Percentiles rank a stretch among this genome's conserved stretches.
Evolutionary conservation across 2,888 invertebrate species (phyloP).

Genomic region (Torymus auratus): DNA sequence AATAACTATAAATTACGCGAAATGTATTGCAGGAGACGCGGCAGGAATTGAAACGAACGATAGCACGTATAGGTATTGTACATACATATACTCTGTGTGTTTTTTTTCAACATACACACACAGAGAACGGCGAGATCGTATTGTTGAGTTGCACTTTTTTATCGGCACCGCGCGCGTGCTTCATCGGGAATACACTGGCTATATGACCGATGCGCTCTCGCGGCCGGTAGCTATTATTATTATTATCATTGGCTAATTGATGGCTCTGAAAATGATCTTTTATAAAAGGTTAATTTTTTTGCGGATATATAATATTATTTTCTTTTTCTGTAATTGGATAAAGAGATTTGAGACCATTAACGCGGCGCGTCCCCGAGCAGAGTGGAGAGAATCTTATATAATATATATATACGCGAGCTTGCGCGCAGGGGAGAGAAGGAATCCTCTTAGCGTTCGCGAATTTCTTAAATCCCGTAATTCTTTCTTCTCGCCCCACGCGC

Average conservation of each 20-base stretch:
- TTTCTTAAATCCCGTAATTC: constrained; percentile 50
- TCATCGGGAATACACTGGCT: neutral
- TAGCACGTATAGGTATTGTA: neutral
- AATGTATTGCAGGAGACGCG: constrained; percentile 29
- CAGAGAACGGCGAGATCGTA: too few relatives aligned
- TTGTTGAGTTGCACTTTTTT: too few relatives aligned
- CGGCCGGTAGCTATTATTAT: too few relatives aligned
- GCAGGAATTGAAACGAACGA: constrained; percentile 30
- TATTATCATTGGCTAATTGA: too few relatives aligned
- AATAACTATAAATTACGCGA: constrained; percentile 52
- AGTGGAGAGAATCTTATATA: neutral
- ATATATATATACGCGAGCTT: too few relatives aligned
- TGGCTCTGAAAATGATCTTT: too few relatives aligned
- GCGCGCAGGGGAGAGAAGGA: neutral
- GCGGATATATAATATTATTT: neutral
- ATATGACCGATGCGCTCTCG: too few relatives aligned
- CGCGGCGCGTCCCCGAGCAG: neutral
- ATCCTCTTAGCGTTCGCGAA: constrained; percentile 49
- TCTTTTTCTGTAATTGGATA: constrained; percentile 50
- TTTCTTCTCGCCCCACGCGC: neutral
- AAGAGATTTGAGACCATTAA: constrained; percentile 46
- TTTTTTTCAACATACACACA: too few relatives aligned
- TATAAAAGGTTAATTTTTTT: neutral
- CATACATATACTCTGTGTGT: too few relatives aligned
- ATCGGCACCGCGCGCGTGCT: neutral